Conservation (phyloP, 2,888 invertebrate species). For the Ligdia adustata region DNA sequence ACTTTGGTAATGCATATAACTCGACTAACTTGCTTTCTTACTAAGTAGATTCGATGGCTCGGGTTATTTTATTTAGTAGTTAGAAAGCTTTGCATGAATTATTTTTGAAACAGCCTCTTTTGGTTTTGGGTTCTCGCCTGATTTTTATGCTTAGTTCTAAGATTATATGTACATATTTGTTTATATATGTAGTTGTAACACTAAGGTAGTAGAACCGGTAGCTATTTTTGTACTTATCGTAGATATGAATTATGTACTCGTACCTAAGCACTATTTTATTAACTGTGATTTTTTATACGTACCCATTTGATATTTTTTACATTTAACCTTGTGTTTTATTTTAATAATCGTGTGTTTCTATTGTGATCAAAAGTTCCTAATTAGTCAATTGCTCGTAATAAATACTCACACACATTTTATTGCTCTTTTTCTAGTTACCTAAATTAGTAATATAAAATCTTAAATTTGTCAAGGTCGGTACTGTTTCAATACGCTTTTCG, state of each 20-base stretch:
- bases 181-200: conserved; percentile 7
- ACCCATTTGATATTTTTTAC: neutral
- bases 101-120: conserved; percentile 82
- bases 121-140: conserved; percentile 60
- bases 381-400: conserved; percentile 1
- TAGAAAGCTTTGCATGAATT: conserved; percentile 69
- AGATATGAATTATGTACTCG: no score
- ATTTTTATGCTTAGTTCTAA: conserved; percentile 32
- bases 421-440: conserved; percentile 8
- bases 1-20: conserved; percentile 21
- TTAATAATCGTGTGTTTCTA: neutral
- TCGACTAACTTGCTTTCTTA: conserved; percentile 22
- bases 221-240: neutral
- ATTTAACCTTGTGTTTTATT: neutral
- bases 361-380: neutral
- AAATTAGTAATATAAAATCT: no score
- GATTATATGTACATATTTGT: conserved; percentile 9
- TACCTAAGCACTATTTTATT: neutral
- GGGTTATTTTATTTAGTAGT: conserved; percentile 15
- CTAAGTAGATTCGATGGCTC: conserved; percentile 19
- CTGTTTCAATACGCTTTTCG: no score
- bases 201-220: neutral
- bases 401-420: conserved; percentile 3
- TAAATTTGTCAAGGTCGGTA: no score
- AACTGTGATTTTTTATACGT: neutral